These are phyloP conservation scores for Phylloscopus whistleri DNA, from an alignment of 2,113 vertebrate species.

Conservation along the genomic window DNA sequence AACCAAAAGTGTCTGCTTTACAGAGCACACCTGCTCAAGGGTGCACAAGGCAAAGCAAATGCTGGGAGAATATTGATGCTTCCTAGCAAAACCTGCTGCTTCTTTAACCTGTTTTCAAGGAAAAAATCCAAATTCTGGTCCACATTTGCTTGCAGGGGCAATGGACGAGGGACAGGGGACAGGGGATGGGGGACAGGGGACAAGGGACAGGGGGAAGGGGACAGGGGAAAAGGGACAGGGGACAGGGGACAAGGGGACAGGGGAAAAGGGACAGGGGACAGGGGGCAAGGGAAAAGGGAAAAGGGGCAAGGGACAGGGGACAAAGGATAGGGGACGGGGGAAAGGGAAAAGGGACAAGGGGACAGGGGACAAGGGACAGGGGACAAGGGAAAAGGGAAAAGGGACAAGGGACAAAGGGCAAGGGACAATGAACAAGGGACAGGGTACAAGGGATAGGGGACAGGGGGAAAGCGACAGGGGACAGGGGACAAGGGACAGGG, in stretches of 20 bases:
- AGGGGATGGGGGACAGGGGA: not conserved
- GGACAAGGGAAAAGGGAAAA: rapidly evolving
- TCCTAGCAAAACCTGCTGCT: not conserved
- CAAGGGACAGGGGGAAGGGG: not conserved
- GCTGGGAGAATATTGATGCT: not conserved
- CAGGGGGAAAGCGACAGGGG: too few species aligned
- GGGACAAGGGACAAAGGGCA: not conserved
- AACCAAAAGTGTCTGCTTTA: not conserved
- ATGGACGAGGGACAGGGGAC: not conserved
- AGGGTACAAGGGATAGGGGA: not conserved
- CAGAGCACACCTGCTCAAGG: not conserved
- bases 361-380: too few species aligned
- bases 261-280: not conserved
- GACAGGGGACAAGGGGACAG: not conserved
- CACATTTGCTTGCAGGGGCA: not conserved
- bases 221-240: rapidly evolving
- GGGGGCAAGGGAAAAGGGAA: not conserved
- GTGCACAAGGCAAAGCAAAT: not conserved
- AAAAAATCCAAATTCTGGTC: not conserved
- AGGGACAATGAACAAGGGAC: rapidly evolving
- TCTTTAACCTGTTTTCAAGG: not conserved
- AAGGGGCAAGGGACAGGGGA: not conserved
- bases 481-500: not conserved
- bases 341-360: not conserved
- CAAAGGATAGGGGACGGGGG: not conserved